Conservation (phyloP, 2,113 vertebrate species). For the Polypterus bichir region DNA sequence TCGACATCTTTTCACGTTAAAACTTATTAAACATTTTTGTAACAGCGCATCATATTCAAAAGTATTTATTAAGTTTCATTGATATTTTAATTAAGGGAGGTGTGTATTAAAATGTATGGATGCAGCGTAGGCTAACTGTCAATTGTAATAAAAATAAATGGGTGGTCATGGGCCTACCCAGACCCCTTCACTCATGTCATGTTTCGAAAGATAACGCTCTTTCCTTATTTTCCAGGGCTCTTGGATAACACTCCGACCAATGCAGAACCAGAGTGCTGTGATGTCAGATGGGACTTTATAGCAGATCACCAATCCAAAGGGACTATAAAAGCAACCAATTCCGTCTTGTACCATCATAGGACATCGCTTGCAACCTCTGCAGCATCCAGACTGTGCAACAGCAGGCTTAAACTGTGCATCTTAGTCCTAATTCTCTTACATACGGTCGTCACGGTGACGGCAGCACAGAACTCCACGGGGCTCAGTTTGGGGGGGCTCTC, state of each 20-base stretch:
- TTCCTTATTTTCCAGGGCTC: constrained; percentile 60
- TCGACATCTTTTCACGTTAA: too few relatives aligned
- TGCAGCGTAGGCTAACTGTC: too few relatives aligned
- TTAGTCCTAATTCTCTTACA: constrained; percentile 90
- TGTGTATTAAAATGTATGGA: too few relatives aligned
- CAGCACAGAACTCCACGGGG: constrained; percentile 78
- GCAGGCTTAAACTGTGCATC: constrained; percentile 91
- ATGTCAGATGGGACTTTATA: constrained; percentile 79
- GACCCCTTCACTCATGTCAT: too few relatives aligned
- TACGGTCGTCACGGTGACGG: constrained; percentile 87
- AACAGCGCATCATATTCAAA: too few relatives aligned
- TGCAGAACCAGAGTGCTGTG: constrained; percentile 87
- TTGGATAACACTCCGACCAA: constrained; percentile 80
- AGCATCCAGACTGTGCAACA: constrained; percentile 84
- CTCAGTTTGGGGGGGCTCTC: constrained; percentile 67
- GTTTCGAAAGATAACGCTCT: not conserved
- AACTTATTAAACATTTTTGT: too few relatives aligned
- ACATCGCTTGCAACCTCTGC: constrained; percentile 79
- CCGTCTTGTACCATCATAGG: constrained; percentile 69
- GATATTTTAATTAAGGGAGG: too few relatives aligned
- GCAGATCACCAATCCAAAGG: constrained; percentile 64
- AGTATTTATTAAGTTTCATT: too few relatives aligned
- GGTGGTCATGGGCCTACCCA: too few relatives aligned
- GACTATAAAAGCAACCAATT: constrained; percentile 68
- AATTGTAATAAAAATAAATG: too few relatives aligned